Conservation (phyloP, 2,888 invertebrate species). For the Agrilus cyanescens region DNA sequence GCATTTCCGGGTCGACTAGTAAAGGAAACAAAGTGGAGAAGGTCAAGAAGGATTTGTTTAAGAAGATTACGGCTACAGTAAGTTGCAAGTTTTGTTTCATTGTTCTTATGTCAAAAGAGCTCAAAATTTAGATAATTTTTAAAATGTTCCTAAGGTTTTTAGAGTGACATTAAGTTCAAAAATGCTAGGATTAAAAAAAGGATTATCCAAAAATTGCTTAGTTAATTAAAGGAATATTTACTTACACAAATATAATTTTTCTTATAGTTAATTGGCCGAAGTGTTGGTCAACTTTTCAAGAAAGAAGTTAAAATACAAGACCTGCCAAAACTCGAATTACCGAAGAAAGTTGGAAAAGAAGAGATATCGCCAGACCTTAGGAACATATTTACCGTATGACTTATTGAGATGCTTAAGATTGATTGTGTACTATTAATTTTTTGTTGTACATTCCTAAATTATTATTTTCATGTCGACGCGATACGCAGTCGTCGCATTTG, state of each 20-base stretch:
- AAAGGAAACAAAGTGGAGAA: slow-evolving; percentile 77
- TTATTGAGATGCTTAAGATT: background rate
- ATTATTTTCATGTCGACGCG: no score
- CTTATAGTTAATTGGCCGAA: slow-evolving; percentile 66
- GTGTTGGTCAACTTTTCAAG: slow-evolving; percentile 77
- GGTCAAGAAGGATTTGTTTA: slow-evolving; percentile 82
- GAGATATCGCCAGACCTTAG: slow-evolving; percentile 30
- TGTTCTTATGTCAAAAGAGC: background rate
- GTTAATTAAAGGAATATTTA: background rate
- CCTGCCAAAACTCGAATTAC: slow-evolving; percentile 57
- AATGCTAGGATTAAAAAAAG: no score
- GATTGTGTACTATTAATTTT: background rate
- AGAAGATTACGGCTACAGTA: slow-evolving; percentile 73
- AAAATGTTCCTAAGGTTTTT: background rate
- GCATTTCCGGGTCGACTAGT: slow-evolving; percentile 51
- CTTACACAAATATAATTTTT: slow-evolving; percentile 9
- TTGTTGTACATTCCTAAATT: background rate
- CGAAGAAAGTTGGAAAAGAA: slow-evolving; percentile 28
- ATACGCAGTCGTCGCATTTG: no score
- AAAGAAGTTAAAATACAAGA: slow-evolving; percentile 79
- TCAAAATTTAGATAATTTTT: background rate
- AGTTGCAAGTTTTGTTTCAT: no score
- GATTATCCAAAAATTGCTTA: no score
- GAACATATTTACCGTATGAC: slow-evolving; percentile 27
- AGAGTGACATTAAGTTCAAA: no score